These are phyloP conservation scores for Nematopogon swammerdamellus DNA, from an alignment of 2,888 invertebrate genomes.

Conservation along the genomic window DNA sequence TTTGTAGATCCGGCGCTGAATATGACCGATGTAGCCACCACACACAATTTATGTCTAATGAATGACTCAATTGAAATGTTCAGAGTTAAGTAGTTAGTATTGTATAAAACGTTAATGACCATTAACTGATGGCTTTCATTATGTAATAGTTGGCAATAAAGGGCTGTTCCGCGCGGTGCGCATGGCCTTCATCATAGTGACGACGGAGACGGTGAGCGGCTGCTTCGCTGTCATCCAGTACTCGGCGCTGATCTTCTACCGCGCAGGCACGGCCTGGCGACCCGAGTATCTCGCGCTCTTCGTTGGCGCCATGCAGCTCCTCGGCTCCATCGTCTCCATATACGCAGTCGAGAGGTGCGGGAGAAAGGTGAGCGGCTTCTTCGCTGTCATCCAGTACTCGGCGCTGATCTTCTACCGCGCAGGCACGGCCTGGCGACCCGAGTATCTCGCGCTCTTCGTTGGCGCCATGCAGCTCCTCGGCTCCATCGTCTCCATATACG, in stretches of 20 bases:
- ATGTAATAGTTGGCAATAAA: conserved; percentile 29
- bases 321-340: conserved; percentile 32
- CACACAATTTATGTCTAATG: too few relatives aligned
- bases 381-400: conserved; percentile 41
- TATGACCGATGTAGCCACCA: too few relatives aligned
- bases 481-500: conserved; percentile 30
- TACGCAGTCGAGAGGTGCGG: conserved; percentile 35
- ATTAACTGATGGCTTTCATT: too few relatives aligned
- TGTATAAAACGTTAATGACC: too few relatives aligned
- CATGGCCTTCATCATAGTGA: conserved; percentile 29
- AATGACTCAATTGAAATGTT: too few relatives aligned
- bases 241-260: conserved; percentile 33
- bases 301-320: conserved; percentile 28
- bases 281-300: conserved; percentile 31
- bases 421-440: conserved; percentile 51
- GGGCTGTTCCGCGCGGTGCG: conserved; percentile 29
- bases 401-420: conserved; percentile 35
- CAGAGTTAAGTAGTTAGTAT: too few relatives aligned
- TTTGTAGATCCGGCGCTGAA: too few relatives aligned
- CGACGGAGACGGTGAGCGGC: conserved; percentile 36
- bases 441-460: conserved; percentile 28
- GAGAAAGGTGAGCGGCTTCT: conserved; percentile 34
- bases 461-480: conserved; percentile 31
- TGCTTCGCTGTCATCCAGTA: conserved; percentile 43
- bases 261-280: conserved; percentile 52